These are phyloP conservation scores for Omphaloscelis lunosa DNA, from an alignment of 2,888 invertebrate species.

Conservation along the genomic window DNA sequence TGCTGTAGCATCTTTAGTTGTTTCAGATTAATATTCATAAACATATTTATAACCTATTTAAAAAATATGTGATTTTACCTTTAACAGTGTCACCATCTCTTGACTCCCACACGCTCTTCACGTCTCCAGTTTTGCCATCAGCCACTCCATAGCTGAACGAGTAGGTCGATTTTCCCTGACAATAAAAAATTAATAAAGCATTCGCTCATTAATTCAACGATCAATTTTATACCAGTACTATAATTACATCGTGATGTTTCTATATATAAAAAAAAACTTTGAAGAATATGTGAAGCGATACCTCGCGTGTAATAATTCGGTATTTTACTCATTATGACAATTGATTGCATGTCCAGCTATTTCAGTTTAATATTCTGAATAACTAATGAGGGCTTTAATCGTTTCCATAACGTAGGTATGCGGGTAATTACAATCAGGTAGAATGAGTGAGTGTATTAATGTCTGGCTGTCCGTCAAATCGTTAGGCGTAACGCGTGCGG, in stretches of 20 bases:
- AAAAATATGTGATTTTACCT: conserved; percentile 77
- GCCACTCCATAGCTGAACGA: conserved; percentile 92
- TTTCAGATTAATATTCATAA: neutral
- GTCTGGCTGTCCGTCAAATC: conserved; percentile 76
- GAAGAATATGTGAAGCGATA: conserved; percentile 82
- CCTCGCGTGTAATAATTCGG: conserved; percentile 84
- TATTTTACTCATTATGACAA: conserved; percentile 84
- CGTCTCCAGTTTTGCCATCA: conserved; percentile 91
- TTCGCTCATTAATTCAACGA: conserved; percentile 68
- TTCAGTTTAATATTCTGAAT: conserved; percentile 86
- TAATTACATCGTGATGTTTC: conserved; percentile 73
- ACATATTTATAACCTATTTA: too few relatives aligned
- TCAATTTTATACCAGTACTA: conserved; percentile 68
- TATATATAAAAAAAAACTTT: conserved; percentile 70
- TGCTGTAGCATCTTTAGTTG: neutral
- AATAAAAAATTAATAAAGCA: conserved; percentile 69
- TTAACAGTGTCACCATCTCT: conserved; percentile 91
- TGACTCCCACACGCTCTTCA: conserved; percentile 92
- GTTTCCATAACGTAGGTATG: conserved; percentile 84
- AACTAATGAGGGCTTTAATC: conserved; percentile 81
- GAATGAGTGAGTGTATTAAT: conserved; percentile 76
- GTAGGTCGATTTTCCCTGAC: conserved; percentile 90
- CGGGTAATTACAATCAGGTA: conserved; percentile 76
- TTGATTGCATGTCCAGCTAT: conserved; percentile 82
- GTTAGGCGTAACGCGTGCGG: conserved; percentile 72